Percentiles rank a stretch among this genome's conserved stretches.
These are phyloP conservation scores for Ahaetulla prasina DNA, from an alignment of 2,113 vertebrate genomes.

Conservation along the genomic window DNA sequence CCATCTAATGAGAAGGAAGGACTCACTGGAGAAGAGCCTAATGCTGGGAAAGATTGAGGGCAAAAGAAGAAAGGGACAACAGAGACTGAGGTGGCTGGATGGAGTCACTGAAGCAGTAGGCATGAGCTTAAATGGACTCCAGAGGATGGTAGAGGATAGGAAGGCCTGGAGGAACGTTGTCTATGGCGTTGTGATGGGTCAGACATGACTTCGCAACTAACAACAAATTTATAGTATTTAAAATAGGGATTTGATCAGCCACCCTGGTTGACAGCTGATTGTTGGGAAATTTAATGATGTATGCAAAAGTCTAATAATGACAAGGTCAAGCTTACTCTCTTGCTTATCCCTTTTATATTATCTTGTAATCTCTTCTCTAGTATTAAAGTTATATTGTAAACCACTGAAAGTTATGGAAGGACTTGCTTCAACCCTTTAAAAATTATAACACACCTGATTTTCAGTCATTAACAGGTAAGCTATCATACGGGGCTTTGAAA, in stretches of 20 bases:
- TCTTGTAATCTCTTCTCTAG: not conserved
- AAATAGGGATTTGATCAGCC: not conserved
- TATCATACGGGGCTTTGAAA: not conserved
- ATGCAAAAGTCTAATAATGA: not conserved
- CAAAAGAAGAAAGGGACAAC: too few relatives aligned
- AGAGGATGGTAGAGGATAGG: too few relatives aligned
- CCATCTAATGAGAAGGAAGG: too few relatives aligned
- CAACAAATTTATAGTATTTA: not conserved
- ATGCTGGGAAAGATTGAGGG: too few relatives aligned
- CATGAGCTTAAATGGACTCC: too few relatives aligned
- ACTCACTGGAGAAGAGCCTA: too few relatives aligned
- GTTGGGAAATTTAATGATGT: not conserved
- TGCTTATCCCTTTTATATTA: not conserved
- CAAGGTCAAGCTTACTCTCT: not conserved
- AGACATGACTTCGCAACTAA: too few relatives aligned
- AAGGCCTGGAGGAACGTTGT: too few relatives aligned
- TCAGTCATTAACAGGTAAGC: not conserved
- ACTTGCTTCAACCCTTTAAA: not conserved
- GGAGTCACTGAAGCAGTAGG: too few relatives aligned
- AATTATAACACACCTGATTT: not conserved
- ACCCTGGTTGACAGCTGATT: not conserved
- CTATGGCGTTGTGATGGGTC: too few relatives aligned
- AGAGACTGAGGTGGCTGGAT: too few relatives aligned
- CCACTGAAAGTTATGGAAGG: not conserved
- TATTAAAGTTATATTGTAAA: not conserved